A percentile compares a stretch with the other conserved stretches of the same genome.
Evolutionary conservation across 1,140 invertebrate species (phyloP).

Genomic region (Atta cephalotes): DNA sequence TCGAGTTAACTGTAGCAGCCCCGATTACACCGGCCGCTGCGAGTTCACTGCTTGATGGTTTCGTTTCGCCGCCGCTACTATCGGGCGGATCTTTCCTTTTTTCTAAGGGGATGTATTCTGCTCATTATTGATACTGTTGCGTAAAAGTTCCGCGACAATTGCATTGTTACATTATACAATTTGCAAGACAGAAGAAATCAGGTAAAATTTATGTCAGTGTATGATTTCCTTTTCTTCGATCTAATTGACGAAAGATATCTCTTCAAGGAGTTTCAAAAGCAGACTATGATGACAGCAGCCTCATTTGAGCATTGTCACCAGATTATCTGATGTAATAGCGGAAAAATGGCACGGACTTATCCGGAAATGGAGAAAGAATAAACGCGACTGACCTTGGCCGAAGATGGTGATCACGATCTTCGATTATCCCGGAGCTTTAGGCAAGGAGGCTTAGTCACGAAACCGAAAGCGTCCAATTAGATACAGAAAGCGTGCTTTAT

Average conservation of each 20-base stretch:
- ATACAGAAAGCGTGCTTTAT: conserved; percentile 70
- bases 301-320: not conserved
- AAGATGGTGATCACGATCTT: conserved; percentile 60
- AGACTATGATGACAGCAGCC: not conserved
- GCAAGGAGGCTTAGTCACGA: conserved; percentile 71
- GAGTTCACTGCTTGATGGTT: conserved; percentile 89
- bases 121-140: conserved; percentile 79
- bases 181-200: conserved; percentile 30
- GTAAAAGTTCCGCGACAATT: not conserved
- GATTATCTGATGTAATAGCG: conserved; percentile 32
- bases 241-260: not conserved
- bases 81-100: conserved; percentile 95
- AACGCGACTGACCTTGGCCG: conserved; percentile 62
- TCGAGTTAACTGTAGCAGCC: conserved; percentile 87
- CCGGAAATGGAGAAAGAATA: conserved; percentile 59
- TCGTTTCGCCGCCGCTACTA: conserved; percentile 89
- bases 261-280: not conserved
- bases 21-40: conserved; percentile 85
- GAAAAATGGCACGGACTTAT: conserved; percentile 11
- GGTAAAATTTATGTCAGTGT: not conserved
- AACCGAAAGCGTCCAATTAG: conserved; percentile 78
- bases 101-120: conserved; percentile 89
- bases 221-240: not conserved
- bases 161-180: not conserved
- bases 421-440: conserved; percentile 67